A percentile compares a stretch with the other conserved stretches of the same genome.
These are phyloP conservation scores for Diphyllodes magnificus DNA, from an alignment of 2,113 vertebrate species.

Conservation along the genomic window DNA sequence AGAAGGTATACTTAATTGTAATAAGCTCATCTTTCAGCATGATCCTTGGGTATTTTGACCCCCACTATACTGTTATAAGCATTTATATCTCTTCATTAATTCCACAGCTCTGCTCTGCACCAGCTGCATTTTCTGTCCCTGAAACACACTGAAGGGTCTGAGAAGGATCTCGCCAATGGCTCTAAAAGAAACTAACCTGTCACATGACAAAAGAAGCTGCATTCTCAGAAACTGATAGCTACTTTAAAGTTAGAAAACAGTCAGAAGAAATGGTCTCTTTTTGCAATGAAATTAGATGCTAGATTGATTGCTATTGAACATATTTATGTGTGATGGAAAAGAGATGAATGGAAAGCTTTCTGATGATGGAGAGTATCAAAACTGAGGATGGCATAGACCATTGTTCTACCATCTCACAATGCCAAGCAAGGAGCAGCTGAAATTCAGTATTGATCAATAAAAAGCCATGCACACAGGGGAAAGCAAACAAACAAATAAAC, in stretches of 20 bases:
- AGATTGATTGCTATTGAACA: background rate
- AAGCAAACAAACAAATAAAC: background rate
- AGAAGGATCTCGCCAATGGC: background rate
- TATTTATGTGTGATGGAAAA: background rate
- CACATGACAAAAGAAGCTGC: background rate
- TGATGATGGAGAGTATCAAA: background rate
- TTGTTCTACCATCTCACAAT: background rate
- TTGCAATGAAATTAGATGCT: background rate
- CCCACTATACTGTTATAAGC: background rate
- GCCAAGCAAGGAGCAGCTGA: background rate
- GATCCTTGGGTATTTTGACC: background rate
- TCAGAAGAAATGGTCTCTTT: background rate
- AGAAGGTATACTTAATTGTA: background rate
- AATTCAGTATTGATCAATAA: background rate
- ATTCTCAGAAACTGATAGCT: background rate
- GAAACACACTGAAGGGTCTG: background rate
- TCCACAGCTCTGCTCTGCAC: background rate
- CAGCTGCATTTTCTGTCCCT: background rate
- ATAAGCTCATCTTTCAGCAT: background rate
- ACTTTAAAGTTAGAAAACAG: background rate
- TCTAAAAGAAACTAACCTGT: background rate
- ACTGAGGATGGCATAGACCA: background rate
- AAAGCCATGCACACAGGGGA: background rate
- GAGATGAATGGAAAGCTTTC: background rate
- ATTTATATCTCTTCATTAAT: background rate